These are phyloP conservation scores for Lepas anatifera DNA, from an alignment of 2,888 invertebrate genomes.

Conservation along the genomic window DNA sequence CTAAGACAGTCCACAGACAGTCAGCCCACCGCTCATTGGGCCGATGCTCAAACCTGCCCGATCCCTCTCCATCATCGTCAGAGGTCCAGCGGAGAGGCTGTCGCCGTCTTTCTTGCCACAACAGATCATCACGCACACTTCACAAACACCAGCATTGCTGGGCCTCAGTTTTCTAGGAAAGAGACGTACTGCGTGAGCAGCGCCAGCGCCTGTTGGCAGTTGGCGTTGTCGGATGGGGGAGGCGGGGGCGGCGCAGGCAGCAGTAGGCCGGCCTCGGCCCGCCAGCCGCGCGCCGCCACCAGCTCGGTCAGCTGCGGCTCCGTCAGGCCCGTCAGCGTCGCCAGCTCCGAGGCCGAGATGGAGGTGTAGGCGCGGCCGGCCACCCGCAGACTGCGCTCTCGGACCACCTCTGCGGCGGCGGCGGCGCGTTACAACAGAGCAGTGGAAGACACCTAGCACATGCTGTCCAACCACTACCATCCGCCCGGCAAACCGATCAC, in stretches of 20 bases:
- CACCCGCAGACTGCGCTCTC: conserved; percentile 60
- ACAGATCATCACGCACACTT: no score
- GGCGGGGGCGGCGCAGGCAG: background rate
- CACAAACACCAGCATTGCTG: no score
- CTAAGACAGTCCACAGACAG: no score
- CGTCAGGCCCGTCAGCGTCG: conserved; percentile 62
- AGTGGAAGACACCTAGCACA: no score
- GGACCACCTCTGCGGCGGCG: conserved; percentile 49
- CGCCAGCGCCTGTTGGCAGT: background rate
- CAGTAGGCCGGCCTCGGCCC: conserved; percentile 39
- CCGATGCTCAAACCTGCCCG: no score
- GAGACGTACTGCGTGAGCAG: background rate
- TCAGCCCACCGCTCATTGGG: no score
- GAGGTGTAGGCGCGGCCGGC: conserved; percentile 79
- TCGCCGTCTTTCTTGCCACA: no score
- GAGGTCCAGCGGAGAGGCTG: no score
- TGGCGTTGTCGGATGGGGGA: conserved; percentile 38
- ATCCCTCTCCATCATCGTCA: no score
- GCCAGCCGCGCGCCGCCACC: conserved; percentile 52
- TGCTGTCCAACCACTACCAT: no score
- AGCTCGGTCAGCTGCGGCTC: conserved; percentile 49
- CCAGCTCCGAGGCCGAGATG: conserved; percentile 60
- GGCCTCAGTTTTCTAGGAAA: background rate
- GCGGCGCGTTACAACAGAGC: no score
- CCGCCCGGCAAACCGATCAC: no score